Evolutionary conservation across 2,113 vertebrate species (phyloP).

Genomic region (Corythornis cristatus): DNA sequence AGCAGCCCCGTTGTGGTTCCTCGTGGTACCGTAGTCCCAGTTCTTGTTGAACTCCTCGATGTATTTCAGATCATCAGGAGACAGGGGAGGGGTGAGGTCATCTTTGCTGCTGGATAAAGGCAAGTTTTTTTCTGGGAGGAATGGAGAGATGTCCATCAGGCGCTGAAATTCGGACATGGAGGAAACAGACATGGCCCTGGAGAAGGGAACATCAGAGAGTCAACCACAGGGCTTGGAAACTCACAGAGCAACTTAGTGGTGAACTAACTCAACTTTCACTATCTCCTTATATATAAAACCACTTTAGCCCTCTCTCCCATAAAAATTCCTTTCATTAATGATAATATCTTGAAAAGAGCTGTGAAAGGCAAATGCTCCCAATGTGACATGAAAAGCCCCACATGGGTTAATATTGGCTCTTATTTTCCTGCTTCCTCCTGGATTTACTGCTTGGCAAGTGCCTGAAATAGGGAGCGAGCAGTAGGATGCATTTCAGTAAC

Average conservation of each 20-base stretch:
- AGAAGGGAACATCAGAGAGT: neutral
- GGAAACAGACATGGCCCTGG: slow-evolving; percentile 94
- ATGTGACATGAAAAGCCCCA: neutral
- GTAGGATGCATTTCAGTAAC: neutral
- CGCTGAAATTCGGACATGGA: slow-evolving; percentile 99
- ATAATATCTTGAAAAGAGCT: neutral
- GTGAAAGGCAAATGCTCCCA: neutral
- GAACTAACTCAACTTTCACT: neutral
- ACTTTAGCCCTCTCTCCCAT: neutral
- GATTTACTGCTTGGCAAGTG: neutral
- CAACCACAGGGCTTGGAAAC: neutral
- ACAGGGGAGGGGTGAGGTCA: slow-evolving; percentile 92
- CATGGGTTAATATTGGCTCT: neutral
- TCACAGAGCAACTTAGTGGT: neutral
- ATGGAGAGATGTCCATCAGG: slow-evolving; percentile 96
- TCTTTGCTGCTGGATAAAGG: slow-evolving; percentile 78
- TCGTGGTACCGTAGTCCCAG: slow-evolving; percentile 83
- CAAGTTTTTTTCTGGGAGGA: slow-evolving; percentile 90
- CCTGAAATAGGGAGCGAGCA: neutral
- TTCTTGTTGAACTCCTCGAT: slow-evolving; percentile 95
- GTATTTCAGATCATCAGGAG: slow-evolving; percentile 97
- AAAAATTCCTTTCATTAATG: neutral
- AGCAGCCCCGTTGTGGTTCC: slow-evolving; percentile 24
- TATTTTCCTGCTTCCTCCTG: neutral
- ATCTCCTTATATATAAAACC: neutral